phyloP scores from a whole-genome alignment of 2,113 vertebrate species.

The Tupaia tana region DNA sequence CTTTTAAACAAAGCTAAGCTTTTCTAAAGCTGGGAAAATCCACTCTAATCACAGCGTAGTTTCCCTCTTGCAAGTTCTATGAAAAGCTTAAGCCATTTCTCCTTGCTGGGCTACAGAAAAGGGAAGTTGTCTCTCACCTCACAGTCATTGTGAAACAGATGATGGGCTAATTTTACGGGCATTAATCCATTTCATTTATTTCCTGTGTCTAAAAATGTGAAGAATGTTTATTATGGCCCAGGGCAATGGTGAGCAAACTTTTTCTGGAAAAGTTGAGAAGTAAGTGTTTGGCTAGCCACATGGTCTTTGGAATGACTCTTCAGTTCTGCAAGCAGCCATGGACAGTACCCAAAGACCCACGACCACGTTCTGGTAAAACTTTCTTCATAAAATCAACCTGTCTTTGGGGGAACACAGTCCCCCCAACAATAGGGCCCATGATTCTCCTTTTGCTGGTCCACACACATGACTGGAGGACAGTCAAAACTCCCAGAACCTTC shows the following conservation, averaged over 20 bases:
- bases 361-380: neutral
- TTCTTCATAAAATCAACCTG: neutral
- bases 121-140: neutral
- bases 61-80: neutral
- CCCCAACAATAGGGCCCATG: accelerated
- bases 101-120: neutral
- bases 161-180: neutral
- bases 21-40: constrained; percentile 52
- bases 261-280: neutral
- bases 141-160: accelerated
- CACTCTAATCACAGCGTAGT: neutral
- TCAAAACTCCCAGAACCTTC: too few species aligned
- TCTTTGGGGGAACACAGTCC: neutral
- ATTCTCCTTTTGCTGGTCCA: neutral
- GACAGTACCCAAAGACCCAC: accelerated
- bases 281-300: neutral
- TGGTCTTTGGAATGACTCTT: neutral
- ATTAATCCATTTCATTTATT: neutral
- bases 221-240: neutral
- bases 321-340: neutral
- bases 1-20: constrained; percentile 63
- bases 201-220: neutral
- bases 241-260: neutral
- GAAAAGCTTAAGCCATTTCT: neutral
- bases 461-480: accelerated